A percentile compares a stretch with the other conserved stretches of the same genome.
Conservation (phyloP, 2,797 vertebrate genomes). For the Leuciscus waleckii region DNA sequence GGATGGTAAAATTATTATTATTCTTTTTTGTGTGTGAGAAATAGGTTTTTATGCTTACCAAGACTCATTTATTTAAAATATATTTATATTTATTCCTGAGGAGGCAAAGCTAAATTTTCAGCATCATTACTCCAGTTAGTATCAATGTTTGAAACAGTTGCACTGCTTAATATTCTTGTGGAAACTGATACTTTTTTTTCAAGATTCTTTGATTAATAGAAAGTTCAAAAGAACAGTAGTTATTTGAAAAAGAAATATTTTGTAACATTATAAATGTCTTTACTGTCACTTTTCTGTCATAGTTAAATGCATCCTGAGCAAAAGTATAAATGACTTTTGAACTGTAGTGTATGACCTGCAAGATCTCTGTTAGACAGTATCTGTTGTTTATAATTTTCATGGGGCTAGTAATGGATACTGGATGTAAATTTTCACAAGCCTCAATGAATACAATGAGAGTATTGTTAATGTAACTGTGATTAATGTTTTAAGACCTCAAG, state of each 20-base stretch:
- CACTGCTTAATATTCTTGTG: not conserved
- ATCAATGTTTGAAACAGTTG: not conserved
- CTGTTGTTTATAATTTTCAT: conserved; percentile 1
- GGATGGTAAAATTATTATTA: not conserved
- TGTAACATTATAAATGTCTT: not conserved
- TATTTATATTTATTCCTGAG: not conserved
- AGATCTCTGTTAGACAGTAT: not conserved
- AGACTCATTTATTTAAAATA: no score
- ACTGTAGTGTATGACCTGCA: not conserved
- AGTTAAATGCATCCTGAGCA: not conserved
- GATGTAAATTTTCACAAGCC: not conserved
- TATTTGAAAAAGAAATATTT: not conserved
- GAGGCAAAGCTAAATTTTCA: not conserved
- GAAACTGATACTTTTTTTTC: not conserved
- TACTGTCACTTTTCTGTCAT: not conserved
- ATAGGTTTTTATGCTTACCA: no score
- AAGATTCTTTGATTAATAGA: not conserved
- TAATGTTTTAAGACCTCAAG: not conserved
- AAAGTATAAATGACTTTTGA: not conserved
- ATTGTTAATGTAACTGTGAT: not conserved
- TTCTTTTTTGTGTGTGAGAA: no score
- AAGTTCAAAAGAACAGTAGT: not conserved
- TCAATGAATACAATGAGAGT: not conserved
- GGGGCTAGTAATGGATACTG: not conserved
- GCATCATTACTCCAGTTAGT: not conserved